A percentile compares a stretch with the other conserved stretches of the same genome.
These are phyloP conservation scores for Aproaerema taeniolella DNA, from an alignment of 2,888 invertebrate species.

Conservation along the genomic window DNA sequence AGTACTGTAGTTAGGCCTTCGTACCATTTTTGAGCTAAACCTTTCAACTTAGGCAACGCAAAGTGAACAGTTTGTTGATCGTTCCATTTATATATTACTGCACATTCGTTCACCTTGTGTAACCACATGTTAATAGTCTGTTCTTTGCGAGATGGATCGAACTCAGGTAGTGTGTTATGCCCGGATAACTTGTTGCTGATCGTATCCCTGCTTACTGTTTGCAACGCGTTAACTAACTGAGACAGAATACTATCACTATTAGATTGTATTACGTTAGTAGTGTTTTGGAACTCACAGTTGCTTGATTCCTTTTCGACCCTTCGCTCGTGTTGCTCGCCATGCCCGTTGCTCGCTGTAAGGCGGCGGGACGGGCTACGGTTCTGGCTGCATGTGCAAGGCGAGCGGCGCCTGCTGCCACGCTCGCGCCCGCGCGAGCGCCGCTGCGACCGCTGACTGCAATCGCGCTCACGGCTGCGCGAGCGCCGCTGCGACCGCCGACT, in stretches of 20 bases:
- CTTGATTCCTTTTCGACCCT: background rate
- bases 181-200: background rate
- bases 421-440: background rate
- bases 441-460: too few species aligned
- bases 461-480: background rate
- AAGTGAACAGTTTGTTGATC: slow-evolving; percentile 9
- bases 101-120: slow-evolving; percentile 8
- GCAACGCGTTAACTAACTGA: background rate
- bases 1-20: slow-evolving; percentile 3
- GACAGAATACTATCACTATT: background rate
- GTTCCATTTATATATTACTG: slow-evolving; percentile 6
- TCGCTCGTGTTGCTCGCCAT: too few species aligned
- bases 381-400: too few species aligned
- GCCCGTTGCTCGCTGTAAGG: background rate
- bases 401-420: background rate
- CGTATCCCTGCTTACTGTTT: background rate
- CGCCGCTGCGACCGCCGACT: background rate
- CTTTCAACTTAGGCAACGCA: slow-evolving; percentile 5
- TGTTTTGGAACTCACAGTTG: background rate
- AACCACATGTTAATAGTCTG: slow-evolving; percentile 6
- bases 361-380: background rate
- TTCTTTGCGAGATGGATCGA: slow-evolving; percentile 4
- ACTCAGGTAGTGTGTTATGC: slow-evolving; percentile 1
- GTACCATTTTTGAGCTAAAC: slow-evolving; percentile 11
- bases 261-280: background rate